Evolutionary conservation across 2,113 vertebrate genomes (phyloP), one percentile per base, ranked within the genome.

Genomic region (rat (Rattus norvegicus)): DNA sequence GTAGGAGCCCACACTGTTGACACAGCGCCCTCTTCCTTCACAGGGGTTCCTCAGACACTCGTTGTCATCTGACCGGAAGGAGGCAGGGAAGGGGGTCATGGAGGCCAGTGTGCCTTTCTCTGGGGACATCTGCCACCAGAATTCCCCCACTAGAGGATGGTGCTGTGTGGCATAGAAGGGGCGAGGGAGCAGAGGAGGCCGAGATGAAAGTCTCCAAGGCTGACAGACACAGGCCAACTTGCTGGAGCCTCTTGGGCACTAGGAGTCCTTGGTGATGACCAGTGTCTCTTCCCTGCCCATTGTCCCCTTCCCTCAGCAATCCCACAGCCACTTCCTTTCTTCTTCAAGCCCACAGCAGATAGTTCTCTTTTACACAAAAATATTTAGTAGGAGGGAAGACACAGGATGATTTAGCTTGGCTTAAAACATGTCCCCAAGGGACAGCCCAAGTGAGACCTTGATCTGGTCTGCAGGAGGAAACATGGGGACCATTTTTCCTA

Each of bases 1-100:
- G 89, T 99, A 99, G 96, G 99, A 99, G 85, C 99, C 99, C 88
- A 99, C 97, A 0, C 81, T 99, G 98, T 99, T 99, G 73, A 99
- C 89, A 72, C 99, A 99, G 95, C 75, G 99, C 19, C 99, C 99
- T 96, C 98, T 99, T 75, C 99, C 99, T 39, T 97, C 98, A 73
- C 99, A 99, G 39, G 99, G 99, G 85, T 99, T 98, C 77, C 98
- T 97, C 84, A 99, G 98, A 96, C 99, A 99, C 93, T 99, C 99
- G 0, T 99, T 99, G 94, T 99, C 98, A 98, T 99, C 99, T 99
- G 95, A 3, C 1, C 94, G 94, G 80, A 95, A 67, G 39, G 47
- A 92, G 19, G 81, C 8, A 83, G 33, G 39, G 9, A 56, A 39
- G n/a, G 26, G 85, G 65, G 86, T 77, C 56, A 97, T 59, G 43